phyloP scores from a whole-genome alignment of 2,113 vertebrate species.

The Scartelaos histophorus region DNA sequence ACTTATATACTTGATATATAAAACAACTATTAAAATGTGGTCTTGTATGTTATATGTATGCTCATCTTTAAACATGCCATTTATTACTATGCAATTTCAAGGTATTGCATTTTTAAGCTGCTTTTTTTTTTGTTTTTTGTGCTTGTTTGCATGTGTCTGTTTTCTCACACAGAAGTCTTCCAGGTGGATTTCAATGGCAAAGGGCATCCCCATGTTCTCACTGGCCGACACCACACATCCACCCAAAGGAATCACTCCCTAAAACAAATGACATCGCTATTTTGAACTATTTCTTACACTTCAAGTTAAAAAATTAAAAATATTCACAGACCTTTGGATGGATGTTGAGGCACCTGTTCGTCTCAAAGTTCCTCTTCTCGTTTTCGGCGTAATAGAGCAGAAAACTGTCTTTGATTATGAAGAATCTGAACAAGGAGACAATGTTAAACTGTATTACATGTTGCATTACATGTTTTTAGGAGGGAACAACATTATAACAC shows the following conservation, averaged over 20 bases:
- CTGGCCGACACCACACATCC: constrained; percentile 89
- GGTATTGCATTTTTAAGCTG: neutral
- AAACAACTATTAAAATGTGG: too few species aligned
- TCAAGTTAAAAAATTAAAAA: neutral
- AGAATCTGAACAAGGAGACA: constrained; percentile 82
- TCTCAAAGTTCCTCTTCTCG: constrained; percentile 93
- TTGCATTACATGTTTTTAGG: neutral
- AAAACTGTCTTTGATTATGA: constrained; percentile 98
- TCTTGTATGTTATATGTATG: neutral
- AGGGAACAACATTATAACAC: too few species aligned
- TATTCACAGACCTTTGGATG: constrained; percentile 88
- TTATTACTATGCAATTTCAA: neutral
- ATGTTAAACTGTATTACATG: neutral
- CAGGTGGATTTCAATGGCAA: constrained; percentile 89
- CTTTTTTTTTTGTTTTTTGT: too few species aligned
- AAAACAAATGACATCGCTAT: neutral
- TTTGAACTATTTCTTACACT: neutral
- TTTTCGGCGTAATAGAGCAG: constrained; percentile 94
- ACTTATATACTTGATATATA: neutral
- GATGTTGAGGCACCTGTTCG: constrained; percentile 93
- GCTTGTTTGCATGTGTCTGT: neutral
- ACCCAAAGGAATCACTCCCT: constrained; percentile 95
- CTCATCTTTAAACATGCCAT: neutral
- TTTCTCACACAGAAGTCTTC: constrained; percentile 91
- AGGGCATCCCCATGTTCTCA: constrained; percentile 93